Base-by-base conservation (phyloP, 2,797 vertebrate genomes). In the Acanthornis magna region DNA sequence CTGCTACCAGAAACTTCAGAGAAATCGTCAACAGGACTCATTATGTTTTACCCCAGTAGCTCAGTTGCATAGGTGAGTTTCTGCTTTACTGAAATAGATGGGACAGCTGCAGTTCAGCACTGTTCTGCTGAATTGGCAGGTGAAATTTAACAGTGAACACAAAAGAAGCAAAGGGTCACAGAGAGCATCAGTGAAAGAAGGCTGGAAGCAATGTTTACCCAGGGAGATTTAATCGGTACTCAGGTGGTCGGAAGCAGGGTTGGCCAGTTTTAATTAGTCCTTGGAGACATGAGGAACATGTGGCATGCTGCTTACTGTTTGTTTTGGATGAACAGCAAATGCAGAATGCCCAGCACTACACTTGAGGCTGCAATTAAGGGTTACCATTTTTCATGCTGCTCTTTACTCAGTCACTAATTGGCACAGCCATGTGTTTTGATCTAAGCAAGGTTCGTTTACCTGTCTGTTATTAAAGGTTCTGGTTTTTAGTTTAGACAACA, bases 181-280 rank as follows among this genome's bases (percentile, higher is more conserved):
- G 53, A 25, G 61, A 55, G n/a, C n/a, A n/a, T 63, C 61, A 29
- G 58, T 73, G 67, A 58, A 63, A 3, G 48, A 48, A 82, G 40
- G 60, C 89, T 95, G 23, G 55, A 63, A 84, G 89, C 73, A 42
- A 26, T 83, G 50, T 68, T 86, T 87, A 47, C 67, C 70, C 62
- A 68, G 83, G 75, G 93, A 95, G 60, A 81, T 91, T 55, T 94
- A 61, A 47, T 89, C 21, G 1, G 62, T 76, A 51, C 87, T 92
- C 88, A 96, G 71, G 91, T 93, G 88, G 77, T 13, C 6, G 1
- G 55, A 75, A 91, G n/a, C 50, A 84, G 81, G 62, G 57, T 91
- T 91, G 63, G 74, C 75, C 70, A n/a, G 42, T 84, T 74, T 92
- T 93, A 96, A 82, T 96, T 96, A 95, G 77, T 42, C 88, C 88